Evolutionary conservation across 2,113 vertebrate species (phyloP).

Genomic region (Hypomesus transpacificus): DNA sequence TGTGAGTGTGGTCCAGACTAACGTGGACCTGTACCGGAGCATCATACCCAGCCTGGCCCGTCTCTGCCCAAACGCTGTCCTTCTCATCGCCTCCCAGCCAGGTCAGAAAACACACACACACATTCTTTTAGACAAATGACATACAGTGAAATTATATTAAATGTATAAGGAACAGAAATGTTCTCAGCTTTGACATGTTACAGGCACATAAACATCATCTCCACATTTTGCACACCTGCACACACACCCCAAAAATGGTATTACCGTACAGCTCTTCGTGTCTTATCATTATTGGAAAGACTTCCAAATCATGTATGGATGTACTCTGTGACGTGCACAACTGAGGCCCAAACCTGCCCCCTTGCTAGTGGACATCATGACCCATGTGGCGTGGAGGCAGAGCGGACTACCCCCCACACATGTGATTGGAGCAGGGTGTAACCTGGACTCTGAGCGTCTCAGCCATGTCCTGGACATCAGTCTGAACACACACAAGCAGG

Average conservation of each 20-base stretch:
- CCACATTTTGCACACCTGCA: too few relatives aligned
- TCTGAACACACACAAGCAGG: constrained; percentile 72
- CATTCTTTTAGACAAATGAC: too few relatives aligned
- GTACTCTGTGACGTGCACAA: background rate
- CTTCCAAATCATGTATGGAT: too few relatives aligned
- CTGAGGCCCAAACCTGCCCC: background rate
- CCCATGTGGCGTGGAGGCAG: constrained; percentile 90
- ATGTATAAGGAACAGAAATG: too few relatives aligned
- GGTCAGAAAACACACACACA: constrained; percentile 43
- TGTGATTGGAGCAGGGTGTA: constrained; percentile 90
- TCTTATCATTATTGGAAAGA: too few relatives aligned
- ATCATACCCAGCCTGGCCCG: constrained; percentile 79
- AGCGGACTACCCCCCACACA: constrained; percentile 79
- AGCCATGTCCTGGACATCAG: constrained; percentile 75
- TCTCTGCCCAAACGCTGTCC: constrained; percentile 76
- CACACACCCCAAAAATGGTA: too few relatives aligned
- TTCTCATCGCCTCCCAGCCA: constrained; percentile 91
- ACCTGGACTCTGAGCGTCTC: constrained; percentile 87
- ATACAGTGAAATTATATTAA: too few relatives aligned
- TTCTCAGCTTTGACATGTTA: too few relatives aligned
- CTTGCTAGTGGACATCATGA: constrained; percentile 88
- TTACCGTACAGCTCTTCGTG: too few relatives aligned
- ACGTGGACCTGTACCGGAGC: constrained; percentile 85
- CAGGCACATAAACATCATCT: too few relatives aligned
- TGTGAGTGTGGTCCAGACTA: constrained; percentile 84